These are phyloP conservation scores for Cochlearius cochlearius DNA, from an alignment of 2,113 vertebrate species.

Conservation along the genomic window DNA sequence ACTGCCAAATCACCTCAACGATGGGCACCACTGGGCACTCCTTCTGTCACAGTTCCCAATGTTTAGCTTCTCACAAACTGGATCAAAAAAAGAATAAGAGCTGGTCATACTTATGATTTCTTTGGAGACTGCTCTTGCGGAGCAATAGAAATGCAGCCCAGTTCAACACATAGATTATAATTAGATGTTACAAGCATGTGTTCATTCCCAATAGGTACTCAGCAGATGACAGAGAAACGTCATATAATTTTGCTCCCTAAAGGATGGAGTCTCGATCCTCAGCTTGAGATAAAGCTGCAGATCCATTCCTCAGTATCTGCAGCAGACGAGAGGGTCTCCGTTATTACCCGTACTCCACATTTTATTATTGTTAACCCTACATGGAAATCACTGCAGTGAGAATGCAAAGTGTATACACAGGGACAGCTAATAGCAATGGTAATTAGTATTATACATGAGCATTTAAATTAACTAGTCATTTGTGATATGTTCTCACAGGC, in stretches of 20 bases:
- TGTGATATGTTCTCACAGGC: not conserved
- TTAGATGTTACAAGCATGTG: not conserved
- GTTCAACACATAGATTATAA: not conserved
- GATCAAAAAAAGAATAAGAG: not conserved
- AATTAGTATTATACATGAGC: not conserved
- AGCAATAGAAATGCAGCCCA: not conserved
- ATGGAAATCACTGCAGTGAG: not conserved
- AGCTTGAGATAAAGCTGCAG: not conserved
- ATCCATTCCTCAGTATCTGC: not conserved
- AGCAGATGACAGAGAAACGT: not conserved
- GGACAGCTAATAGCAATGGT: not conserved
- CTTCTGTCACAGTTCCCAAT: not conserved
- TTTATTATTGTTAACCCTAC: not conserved
- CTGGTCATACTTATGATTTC: not conserved
- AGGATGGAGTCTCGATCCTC: not conserved
- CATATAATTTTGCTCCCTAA: not conserved
- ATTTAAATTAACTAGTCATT: not conserved
- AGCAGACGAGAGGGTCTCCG: not conserved
- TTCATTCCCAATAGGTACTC: not conserved
- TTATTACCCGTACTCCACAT: not conserved
- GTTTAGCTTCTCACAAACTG: not conserved
- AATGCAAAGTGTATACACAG: not conserved
- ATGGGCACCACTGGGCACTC: not conserved
- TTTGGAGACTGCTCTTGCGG: not conserved
- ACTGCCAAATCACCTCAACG: not conserved